Evolutionary conservation across 2,888 invertebrate genomes (phyloP).

Genomic region (Pyrochroa serraticornis): DNA sequence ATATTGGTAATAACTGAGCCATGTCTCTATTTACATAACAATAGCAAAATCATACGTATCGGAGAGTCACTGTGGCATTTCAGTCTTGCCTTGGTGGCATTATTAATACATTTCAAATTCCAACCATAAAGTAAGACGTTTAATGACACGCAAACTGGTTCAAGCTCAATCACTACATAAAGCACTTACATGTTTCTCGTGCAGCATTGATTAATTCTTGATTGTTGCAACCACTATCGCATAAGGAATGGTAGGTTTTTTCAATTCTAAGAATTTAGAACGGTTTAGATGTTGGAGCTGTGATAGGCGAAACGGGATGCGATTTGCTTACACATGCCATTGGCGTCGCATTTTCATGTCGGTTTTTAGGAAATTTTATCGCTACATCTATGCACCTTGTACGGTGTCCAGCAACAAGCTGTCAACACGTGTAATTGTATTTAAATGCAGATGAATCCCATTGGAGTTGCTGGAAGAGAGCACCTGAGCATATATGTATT

Average conservation of each 20-base stretch:
- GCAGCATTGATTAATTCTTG: no score
- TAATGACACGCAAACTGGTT: background rate
- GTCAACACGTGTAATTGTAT: slow-evolving; percentile 32
- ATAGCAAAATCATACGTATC: slow-evolving; percentile 30
- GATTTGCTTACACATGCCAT: slow-evolving; percentile 12
- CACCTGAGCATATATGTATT: slow-evolving; percentile 32
- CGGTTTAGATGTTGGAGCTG: slow-evolving; percentile 2
- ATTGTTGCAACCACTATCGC: background rate
- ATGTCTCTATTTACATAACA: slow-evolving; percentile 33
- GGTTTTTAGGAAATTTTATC: slow-evolving; percentile 32
- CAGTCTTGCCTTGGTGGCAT: slow-evolving; percentile 17
- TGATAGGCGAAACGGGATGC: slow-evolving; percentile 10
- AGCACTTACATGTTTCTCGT: background rate
- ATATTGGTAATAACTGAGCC: slow-evolving; percentile 34
- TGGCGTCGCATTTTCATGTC: slow-evolving; percentile 30
- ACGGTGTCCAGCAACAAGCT: slow-evolving; percentile 23
- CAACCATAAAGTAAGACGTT: no score
- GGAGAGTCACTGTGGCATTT: slow-evolving; percentile 21
- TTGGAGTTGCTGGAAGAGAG: slow-evolving; percentile 14
- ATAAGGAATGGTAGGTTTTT: slow-evolving; percentile 1
- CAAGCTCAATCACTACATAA: slow-evolving; percentile 6
- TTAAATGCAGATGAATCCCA: slow-evolving; percentile 26
- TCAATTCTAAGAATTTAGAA: background rate
- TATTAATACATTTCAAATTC: slow-evolving; percentile 5
- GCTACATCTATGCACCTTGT: slow-evolving; percentile 25